Percentiles rank a stretch among this genome's conserved stretches.
Conservation (phyloP, 2,113 vertebrate genomes). For the Anolis sagrei region DNA sequence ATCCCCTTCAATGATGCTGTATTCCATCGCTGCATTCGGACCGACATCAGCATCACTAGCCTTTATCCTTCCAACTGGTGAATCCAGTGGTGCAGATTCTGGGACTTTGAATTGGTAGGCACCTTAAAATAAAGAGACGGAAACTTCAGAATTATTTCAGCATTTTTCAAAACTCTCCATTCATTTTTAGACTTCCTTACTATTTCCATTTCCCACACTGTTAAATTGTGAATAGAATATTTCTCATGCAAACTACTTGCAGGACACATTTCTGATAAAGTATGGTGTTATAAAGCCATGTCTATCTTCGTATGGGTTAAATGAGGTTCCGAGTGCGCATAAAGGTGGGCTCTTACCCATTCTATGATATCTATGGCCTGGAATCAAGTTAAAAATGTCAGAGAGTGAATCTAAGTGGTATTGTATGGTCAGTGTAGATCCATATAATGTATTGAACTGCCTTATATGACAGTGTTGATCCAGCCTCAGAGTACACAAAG, state of each 20-base stretch:
- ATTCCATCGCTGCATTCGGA: constrained; percentile 90
- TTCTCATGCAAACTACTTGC: neutral
- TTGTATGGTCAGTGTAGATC: too few species aligned
- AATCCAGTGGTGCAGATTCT: constrained; percentile 82
- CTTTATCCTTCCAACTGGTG: constrained; percentile 83
- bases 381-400: neutral
- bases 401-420: too few species aligned
- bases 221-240: rapidly evolving
- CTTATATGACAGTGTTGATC: too few species aligned
- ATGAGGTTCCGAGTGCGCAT: neutral
- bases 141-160: neutral
- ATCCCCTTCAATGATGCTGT: constrained; percentile 88
- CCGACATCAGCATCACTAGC: constrained; percentile 89
- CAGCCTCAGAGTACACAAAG: too few species aligned
- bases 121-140: constrained; percentile 71
- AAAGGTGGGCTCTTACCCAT: neutral
- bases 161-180: neutral
- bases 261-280: neutral
- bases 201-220: neutral
- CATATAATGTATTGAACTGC: too few species aligned
- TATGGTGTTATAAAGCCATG: neutral
- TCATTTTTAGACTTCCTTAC: neutral
- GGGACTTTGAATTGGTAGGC: constrained; percentile 89
- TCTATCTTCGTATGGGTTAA: neutral
- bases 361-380: neutral